Base-by-base conservation (phyloP, 2,113 vertebrate species). In the Takifugu flavidus region DNA sequence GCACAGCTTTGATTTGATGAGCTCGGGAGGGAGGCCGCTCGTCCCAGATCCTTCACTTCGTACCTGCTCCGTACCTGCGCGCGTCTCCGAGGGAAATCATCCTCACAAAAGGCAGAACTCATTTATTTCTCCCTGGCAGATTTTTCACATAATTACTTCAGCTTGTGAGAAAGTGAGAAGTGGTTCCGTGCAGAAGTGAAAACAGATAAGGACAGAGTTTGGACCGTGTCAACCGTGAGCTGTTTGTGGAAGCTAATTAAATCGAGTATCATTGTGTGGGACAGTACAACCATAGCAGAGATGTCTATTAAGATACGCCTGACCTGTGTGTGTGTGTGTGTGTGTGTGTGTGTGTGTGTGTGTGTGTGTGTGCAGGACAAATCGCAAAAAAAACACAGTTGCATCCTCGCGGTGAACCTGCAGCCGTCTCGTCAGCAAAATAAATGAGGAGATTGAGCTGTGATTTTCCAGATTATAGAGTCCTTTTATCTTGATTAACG, bases 201-300 rank as follows among this genome's bases (percentile, higher is more conserved):
- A 72, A 54, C 43, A 72, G 76, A 79, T 79, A 82, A 82, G 60
- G 67, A 60, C 71, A 65, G 53, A 45, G 72, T 76, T 68, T 70
- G 49, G 53, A 53, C 62, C n/a, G 54, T 70, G 75, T 80, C 69
- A 74, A 78, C 67, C 34, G 15, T 42, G 66, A 74, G 69, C 69
- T 72, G 75, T 71, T 75, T 64, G 63, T 69, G 65, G 60, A 77
- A 77, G 61, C 63, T 72, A 72, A 81, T 84, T 74, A 65, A 70
- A 81, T 69, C 50, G 39, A 45, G 53, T 67, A 56, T 62, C 65
- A 66, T 70, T 34, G 11, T 54, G 34, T 51, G 59, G 44, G 67
- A 67, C 69, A 65, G 72, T 59, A 34, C 5, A 47, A 47, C 13
- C 13, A 47, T 15, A n/a, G 25, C 57, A 76, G 56, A 70, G 67